Evolutionary conservation across 92 coral and sea anemone genomes (phyloP), one percentile per base, ranked within the genome.

Genomic region (Isaurus tuberculatus): DNA sequence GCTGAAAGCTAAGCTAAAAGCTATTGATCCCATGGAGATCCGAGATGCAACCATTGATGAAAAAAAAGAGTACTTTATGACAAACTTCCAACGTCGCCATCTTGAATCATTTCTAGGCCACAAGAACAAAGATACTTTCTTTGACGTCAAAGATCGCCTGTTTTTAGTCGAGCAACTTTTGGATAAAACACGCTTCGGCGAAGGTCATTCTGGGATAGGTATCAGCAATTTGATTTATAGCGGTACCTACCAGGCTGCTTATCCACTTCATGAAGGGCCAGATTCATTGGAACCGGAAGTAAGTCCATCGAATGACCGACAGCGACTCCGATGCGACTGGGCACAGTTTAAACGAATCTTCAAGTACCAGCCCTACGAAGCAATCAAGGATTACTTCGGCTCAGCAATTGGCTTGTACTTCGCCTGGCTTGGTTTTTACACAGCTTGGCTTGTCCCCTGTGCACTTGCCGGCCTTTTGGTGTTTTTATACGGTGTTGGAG

Each of bases 341-440:
- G 98, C 98, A 43, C 82, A 91, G 49, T 92, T 95, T 83, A 91
- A 94, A 28, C 88, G 95, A 3, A 55, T 90, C 70, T 79, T 72
- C 66, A 95, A 95, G 87, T 88, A 89, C 65, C 98, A 95, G 84
- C 98, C 98, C 57, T 91, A 94, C 72, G 90, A 80, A 60, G 82
- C 84, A 36, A 90, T 95, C 73, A 94, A 92, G 85, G 83, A 80
- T 83, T 95, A 95, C 89, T 91, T 95, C 65, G 98, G 98, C 40
- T 92, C 96, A 13, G 94, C 93, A 79, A 82, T 89, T 58, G 92
- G 90, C 32, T 42, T 93, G 63, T 93, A 93, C 84, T 95, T 95
- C 72, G 94, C 98, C 3, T 94, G 98, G 98, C 88, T 95, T 20
- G 98, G 98, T 10, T 95, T 95, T 70, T 95, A 91, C 91, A 91